Percentiles rank a stretch among this genome's conserved stretches.
phyloP scores from a whole-genome alignment of 2,113 vertebrate species.

The Xenopus laevis region DNA sequence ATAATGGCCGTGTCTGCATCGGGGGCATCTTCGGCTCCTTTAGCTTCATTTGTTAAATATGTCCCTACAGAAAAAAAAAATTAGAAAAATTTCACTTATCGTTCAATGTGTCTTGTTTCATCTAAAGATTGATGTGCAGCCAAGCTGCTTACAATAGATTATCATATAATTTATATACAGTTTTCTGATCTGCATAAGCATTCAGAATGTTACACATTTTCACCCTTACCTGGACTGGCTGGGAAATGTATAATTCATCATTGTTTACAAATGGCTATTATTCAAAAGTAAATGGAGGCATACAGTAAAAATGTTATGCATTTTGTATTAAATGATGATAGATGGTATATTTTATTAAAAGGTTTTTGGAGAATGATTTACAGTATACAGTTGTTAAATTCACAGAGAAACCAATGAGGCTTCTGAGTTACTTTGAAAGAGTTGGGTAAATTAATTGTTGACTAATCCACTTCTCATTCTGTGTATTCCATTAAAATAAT shows the following conservation, averaged over 20 bases:
- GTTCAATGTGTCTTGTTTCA: constrained; percentile 22
- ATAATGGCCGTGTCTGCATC: constrained; percentile 98
- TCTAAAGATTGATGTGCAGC: constrained; percentile 19
- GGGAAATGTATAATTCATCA: neutral
- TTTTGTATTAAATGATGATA: too few species aligned
- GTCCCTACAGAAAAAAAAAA: constrained; percentile 76
- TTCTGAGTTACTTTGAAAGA: too few species aligned
- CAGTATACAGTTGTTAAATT: too few species aligned
- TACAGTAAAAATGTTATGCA: neutral
- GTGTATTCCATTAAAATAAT: too few species aligned
- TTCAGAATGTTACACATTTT: constrained; percentile 23
- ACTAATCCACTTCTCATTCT: too few species aligned
- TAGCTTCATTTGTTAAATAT: constrained; percentile 97
- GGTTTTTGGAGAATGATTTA: neutral
- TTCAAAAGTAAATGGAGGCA: neutral
- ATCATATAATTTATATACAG: constrained; percentile 33
- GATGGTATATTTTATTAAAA: neutral
- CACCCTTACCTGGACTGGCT: neutral
- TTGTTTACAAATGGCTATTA: neutral
- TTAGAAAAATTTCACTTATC: constrained; percentile 39
- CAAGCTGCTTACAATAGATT: constrained; percentile 28
- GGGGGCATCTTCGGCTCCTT: constrained; percentile 95
- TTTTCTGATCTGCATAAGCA: constrained; percentile 19
- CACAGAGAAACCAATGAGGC: too few species aligned
- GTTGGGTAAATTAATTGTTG: too few species aligned